Evolutionary conservation across 2,888 invertebrate species (phyloP).

Genomic region (Vesta saturnalis): DNA sequence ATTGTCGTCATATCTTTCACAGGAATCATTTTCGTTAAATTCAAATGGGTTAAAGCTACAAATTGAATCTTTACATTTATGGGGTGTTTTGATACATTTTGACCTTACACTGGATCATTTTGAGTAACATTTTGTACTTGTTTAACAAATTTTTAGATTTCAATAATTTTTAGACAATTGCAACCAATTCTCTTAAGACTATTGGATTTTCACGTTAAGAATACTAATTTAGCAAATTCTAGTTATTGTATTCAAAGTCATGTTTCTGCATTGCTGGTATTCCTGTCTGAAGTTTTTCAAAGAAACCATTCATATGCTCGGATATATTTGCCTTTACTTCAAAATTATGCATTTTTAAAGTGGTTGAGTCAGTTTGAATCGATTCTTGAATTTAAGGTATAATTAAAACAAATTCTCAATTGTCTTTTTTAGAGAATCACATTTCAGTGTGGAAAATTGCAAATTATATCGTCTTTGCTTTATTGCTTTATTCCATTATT

Average conservation of each 20-base stretch:
- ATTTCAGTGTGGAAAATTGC: constrained; percentile 59
- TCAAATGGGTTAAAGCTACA: constrained; percentile 68
- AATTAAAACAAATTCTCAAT: neutral
- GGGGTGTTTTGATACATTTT: constrained; percentile 67
- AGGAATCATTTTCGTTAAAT: constrained; percentile 63
- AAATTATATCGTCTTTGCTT: constrained; percentile 55
- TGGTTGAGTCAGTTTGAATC: constrained; percentile 63
- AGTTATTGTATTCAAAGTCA: constrained; percentile 67
- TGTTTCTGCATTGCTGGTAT: constrained; percentile 66
- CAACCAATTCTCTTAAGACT: constrained; percentile 67
- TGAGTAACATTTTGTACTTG: constrained; percentile 48
- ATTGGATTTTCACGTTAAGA: constrained; percentile 68
- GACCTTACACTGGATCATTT: constrained; percentile 64
- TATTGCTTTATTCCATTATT: constrained; percentile 46
- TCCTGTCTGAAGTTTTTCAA: constrained; percentile 55
- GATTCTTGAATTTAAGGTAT: constrained; percentile 33
- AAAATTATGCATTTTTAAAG: constrained; percentile 61
- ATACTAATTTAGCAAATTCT: constrained; percentile 64
- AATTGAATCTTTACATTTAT: constrained; percentile 70
- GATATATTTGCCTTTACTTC: constrained; percentile 16
- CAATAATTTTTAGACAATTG: constrained; percentile 54
- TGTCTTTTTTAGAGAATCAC: constrained; percentile 11
- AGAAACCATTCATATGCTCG: constrained; percentile 16
- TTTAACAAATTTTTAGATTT: neutral
- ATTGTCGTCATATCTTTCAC: constrained; percentile 67